Evolutionary conservation across 2,113 vertebrate genomes (phyloP).

Genomic region (Paedocypris sp.): DNA sequence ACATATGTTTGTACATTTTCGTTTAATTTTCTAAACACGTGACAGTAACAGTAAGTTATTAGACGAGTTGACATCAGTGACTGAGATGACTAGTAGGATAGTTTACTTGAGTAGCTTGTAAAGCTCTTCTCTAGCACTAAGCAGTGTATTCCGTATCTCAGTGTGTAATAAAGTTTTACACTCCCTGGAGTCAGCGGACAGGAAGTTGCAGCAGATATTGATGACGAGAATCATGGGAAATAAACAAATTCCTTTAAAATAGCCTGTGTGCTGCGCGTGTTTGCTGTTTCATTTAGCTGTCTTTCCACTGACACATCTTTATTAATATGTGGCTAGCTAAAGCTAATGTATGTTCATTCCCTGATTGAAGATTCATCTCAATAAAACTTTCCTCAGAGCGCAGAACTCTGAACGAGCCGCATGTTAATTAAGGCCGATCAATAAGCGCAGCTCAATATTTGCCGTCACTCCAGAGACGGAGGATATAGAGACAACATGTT

Average conservation of each 20-base stretch:
- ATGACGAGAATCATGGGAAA: background rate
- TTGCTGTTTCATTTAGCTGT: background rate
- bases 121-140: background rate
- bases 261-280: background rate
- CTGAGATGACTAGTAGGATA: too few species aligned
- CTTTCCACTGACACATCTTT: background rate
- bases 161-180: background rate
- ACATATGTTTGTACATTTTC: too few species aligned
- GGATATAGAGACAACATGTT: background rate
- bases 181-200: background rate
- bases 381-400: background rate
- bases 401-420: background rate
- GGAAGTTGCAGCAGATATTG: background rate
- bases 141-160: background rate
- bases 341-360: background rate
- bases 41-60: too few species aligned
- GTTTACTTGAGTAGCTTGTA: background rate
- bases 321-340: background rate
- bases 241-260: constrained; percentile 1
- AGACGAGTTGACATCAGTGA: too few species aligned
- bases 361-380: background rate
- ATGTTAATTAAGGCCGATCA: background rate
- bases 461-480: background rate
- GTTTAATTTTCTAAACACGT: too few species aligned
- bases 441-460: constrained; percentile 2